phyloP scores from a whole-genome alignment of 1,140 invertebrate species.

The Andrena cerasifolii region DNA sequence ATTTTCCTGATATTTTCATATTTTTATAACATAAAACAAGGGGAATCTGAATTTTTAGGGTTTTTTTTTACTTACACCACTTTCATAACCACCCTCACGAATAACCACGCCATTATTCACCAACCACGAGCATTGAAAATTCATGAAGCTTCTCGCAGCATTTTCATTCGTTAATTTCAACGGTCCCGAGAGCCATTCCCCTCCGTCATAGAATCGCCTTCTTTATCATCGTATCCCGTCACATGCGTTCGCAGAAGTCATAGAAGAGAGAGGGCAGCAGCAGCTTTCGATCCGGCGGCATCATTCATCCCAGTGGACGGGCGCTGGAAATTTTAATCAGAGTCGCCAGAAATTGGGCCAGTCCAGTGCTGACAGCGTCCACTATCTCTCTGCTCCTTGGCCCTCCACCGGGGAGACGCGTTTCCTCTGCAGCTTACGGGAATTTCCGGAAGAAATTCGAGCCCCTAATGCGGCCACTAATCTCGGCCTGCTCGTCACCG shows the following conservation, averaged over 20 bases:
- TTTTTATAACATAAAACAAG: too few relatives aligned
- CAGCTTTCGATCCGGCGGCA: background rate
- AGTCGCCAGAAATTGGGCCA: conserved; percentile 25
- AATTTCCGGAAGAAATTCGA: conserved; percentile 42
- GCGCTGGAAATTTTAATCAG: conserved; percentile 20
- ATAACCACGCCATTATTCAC: too few relatives aligned
- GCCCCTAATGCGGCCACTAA: conserved; percentile 31
- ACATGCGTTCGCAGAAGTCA: background rate
- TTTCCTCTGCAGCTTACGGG: conserved; percentile 17
- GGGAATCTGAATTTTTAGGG: too few relatives aligned
- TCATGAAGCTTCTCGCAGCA: background rate
- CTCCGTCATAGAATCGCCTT: too few relatives aligned
- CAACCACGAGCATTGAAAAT: background rate
- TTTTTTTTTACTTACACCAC: too few relatives aligned
- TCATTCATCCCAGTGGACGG: background rate
- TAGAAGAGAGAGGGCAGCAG: background rate
- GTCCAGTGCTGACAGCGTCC: background rate
- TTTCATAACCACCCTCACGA: too few relatives aligned
- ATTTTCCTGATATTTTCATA: too few relatives aligned
- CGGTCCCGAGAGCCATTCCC: background rate
- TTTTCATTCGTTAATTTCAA: background rate
- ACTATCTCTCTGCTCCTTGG: background rate
- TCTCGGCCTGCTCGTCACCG: conserved; percentile 25
- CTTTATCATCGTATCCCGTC: background rate
- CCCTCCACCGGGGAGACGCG: background rate